Conservation (phyloP, 1,140 invertebrate genomes). For the Hyles vespertilio region DNA sequence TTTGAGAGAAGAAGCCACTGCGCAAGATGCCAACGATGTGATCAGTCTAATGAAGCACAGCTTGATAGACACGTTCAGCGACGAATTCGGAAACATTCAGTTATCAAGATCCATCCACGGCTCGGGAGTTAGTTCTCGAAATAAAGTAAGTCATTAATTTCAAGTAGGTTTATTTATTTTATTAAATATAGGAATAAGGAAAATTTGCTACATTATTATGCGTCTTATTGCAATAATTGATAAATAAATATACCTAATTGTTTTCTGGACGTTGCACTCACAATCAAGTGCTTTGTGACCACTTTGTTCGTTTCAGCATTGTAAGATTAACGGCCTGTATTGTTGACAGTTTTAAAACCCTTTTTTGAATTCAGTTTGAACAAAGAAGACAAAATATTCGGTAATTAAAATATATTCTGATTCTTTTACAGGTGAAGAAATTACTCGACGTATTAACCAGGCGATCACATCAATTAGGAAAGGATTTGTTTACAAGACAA, state of each 20-base stretch:
- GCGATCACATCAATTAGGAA: constrained; percentile 78
- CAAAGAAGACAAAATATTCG: too few species aligned
- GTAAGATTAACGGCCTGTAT: too few species aligned
- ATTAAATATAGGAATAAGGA: too few species aligned
- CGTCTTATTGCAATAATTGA: too few species aligned
- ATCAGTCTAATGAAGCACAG: constrained; percentile 90
- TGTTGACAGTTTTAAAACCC: not conserved
- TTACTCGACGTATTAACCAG: constrained; percentile 84
- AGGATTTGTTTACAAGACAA: constrained; percentile 83
- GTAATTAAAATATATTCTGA: not conserved
- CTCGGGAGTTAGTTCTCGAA: constrained; percentile 83
- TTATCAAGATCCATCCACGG: constrained; percentile 83
- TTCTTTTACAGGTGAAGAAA: constrained; percentile 81
- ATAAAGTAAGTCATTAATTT: constrained; percentile 73
- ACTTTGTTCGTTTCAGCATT: too few species aligned
- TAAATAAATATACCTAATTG: too few species aligned
- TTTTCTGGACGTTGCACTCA: too few species aligned
- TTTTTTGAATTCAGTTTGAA: not conserved
- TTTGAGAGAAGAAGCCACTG: constrained; percentile 86
- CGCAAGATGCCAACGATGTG: constrained; percentile 89
- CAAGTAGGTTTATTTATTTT: too few species aligned
- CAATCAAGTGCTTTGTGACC: too few species aligned
- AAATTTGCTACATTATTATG: too few species aligned
- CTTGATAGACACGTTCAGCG: constrained; percentile 84
- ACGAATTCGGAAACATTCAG: constrained; percentile 82